Evolutionary conservation across 2,113 vertebrate species (phyloP).

Genomic region (Illadopsis cleaveri): DNA sequence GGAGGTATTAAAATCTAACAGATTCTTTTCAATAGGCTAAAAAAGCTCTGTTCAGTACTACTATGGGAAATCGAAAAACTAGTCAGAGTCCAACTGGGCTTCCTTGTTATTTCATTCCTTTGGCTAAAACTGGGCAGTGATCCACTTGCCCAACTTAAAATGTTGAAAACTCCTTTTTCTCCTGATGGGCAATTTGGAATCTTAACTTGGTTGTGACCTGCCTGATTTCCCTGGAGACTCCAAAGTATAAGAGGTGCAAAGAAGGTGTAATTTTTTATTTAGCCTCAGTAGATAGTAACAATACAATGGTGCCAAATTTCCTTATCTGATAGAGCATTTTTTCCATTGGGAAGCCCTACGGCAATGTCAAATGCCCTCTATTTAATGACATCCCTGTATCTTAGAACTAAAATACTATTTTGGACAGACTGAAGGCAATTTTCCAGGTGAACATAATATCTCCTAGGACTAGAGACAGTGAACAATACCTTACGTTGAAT

Average conservation of each 20-base stretch:
- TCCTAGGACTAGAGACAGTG: not conserved
- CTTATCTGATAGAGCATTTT: not conserved
- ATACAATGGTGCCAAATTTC: not conserved
- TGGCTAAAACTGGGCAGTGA: not conserved
- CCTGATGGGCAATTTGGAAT: not conserved
- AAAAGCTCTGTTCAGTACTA: not conserved
- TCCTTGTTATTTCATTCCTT: not conserved
- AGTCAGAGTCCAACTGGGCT: not conserved
- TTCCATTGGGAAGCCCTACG: not conserved
- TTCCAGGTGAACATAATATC: slow-evolving; percentile 25
- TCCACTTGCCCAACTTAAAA: not conserved
- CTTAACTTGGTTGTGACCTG: not conserved
- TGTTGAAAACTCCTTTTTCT: not conserved
- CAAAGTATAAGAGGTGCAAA: not conserved
- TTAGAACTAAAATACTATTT: slow-evolving; percentile 45
- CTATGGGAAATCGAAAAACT: not conserved
- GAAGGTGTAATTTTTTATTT: slow-evolving; percentile 2
- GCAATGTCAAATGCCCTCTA: slow-evolving; percentile 28
- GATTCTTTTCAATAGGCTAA: not conserved
- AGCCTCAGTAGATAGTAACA: not conserved
- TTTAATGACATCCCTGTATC: slow-evolving; percentile 27
- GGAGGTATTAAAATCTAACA: slow-evolving; percentile 37
- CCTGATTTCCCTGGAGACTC: not conserved
- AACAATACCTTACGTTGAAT: slow-evolving; percentile 17
- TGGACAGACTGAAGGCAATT: not conserved